phyloP scores from a whole-genome alignment of 2,888 invertebrate species.

The Caenorhabditis sulstoni region DNA sequence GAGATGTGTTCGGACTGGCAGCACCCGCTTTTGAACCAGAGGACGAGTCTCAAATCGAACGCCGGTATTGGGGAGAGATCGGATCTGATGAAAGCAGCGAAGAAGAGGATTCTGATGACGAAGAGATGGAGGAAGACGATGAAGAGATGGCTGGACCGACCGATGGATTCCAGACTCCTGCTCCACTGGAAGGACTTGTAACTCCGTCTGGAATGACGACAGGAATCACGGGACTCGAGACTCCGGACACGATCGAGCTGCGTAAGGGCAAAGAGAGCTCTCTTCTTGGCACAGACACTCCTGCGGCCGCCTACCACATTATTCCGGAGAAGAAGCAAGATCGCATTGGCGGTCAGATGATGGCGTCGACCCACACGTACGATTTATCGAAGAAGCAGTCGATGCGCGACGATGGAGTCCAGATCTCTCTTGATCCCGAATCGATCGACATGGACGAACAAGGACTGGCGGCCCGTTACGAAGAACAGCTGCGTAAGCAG shows the following conservation, averaged over 20 bases:
- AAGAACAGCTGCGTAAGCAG: conserved; percentile 94
- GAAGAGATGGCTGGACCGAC: conserved; percentile 26
- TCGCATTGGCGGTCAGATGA: conserved; percentile 87
- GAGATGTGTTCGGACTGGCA: conserved; percentile 95
- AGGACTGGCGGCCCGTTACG: conserved; percentile 95
- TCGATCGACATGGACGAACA: conserved; percentile 75
- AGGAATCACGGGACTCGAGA: conserved; percentile 86
- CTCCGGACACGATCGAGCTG: conserved; percentile 97
- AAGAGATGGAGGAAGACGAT: conserved; percentile 70
- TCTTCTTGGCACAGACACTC: conserved; percentile 75
- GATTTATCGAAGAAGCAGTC: conserved; percentile 86
- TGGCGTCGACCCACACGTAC: conserved; percentile 96
- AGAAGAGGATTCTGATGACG: conserved; percentile 80
- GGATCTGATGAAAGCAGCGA: conserved; percentile 87
- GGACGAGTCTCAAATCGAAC: conserved; percentile 92
- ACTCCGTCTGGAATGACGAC: conserved; percentile 78
- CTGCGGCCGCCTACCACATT: conserved; percentile 90
- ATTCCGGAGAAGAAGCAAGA: conserved; percentile 95
- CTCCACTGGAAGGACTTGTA: conserved; percentile 61
- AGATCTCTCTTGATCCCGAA: conserved; percentile 96
- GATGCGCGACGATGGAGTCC: conserved; percentile 84
- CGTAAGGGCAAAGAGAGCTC: conserved; percentile 90
- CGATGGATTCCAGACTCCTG: conserved; percentile 69
- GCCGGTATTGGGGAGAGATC: conserved; percentile 96
- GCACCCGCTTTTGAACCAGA: conserved; percentile 79